These are phyloP conservation scores for Drosophila borborema DNA, from an alignment of 2,888 invertebrate species.

Conservation along the genomic window DNA sequence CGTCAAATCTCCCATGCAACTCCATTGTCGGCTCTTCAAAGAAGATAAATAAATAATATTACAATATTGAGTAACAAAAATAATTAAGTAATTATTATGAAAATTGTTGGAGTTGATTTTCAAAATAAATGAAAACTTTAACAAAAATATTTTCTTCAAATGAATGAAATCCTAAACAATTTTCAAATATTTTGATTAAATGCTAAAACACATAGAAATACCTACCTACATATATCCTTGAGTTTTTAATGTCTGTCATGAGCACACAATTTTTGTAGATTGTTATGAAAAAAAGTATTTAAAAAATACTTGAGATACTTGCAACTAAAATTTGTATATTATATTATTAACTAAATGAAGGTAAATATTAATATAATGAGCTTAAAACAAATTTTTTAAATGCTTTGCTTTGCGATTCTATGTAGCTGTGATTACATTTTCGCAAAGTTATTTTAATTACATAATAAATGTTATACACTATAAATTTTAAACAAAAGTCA, in stretches of 20 bases:
- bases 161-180: too few relatives aligned
- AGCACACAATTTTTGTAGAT: neutral
- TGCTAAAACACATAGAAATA: neutral
- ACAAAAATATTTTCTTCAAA: neutral
- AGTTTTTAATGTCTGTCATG: neutral
- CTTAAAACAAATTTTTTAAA: too few relatives aligned
- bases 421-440: too few relatives aligned
- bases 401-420: too few relatives aligned
- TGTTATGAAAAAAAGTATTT: neutral
- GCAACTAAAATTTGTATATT: too few relatives aligned
- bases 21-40: neutral
- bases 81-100: conserved; percentile 1
- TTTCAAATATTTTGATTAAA: neutral
- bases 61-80: neutral
- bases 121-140: neutral
- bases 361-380: too few relatives aligned
- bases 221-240: neutral
- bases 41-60: conserved; percentile 1
- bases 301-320: neutral
- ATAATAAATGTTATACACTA: too few relatives aligned
- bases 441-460: too few relatives aligned
- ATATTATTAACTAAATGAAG: too few relatives aligned
- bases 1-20: conserved; percentile 9
- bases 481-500: too few relatives aligned
- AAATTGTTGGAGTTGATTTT: neutral